Evolutionary conservation across 2,888 invertebrate genomes (phyloP).

Genomic region (Drymonia ruficornis): DNA sequence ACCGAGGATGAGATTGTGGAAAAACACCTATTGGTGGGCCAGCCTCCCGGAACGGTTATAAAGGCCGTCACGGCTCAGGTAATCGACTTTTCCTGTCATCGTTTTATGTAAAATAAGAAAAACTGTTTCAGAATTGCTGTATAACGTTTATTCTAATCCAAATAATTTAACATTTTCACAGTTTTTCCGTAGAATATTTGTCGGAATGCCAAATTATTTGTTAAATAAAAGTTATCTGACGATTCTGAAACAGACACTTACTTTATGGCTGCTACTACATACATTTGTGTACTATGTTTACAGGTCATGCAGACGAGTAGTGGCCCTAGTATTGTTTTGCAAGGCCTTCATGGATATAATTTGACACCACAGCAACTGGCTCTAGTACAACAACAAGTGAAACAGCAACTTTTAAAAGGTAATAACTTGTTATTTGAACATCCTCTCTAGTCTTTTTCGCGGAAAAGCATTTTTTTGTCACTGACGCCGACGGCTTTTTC

Average conservation of each 20-base stretch:
- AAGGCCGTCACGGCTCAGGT: constrained; percentile 94
- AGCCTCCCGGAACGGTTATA: constrained; percentile 93
- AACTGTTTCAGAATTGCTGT: too few relatives aligned
- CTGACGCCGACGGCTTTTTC: too few relatives aligned
- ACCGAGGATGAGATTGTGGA: constrained; percentile 86
- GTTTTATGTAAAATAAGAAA: not conserved
- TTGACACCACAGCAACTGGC: constrained; percentile 92
- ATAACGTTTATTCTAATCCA: too few relatives aligned
- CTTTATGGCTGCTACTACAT: too few relatives aligned
- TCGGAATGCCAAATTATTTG: too few relatives aligned
- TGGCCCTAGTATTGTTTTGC: constrained; percentile 93
- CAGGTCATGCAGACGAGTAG: constrained; percentile 92
- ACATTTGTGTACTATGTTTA: constrained; percentile 18
- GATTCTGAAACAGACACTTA: too few relatives aligned
- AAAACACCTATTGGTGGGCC: constrained; percentile 89
- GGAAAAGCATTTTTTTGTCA: not conserved
- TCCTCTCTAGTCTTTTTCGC: too few relatives aligned
- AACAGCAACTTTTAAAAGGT: constrained; percentile 94
- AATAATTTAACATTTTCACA: too few relatives aligned
- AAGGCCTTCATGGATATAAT: constrained; percentile 93
- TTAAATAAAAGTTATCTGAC: too few relatives aligned
- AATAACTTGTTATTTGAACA: not conserved
- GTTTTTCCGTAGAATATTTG: too few relatives aligned
- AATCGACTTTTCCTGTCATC: constrained; percentile 20
- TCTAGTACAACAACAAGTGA: constrained; percentile 94